Evolutionary conservation across 2,797 vertebrate species (phyloP).

Genomic region (Amniataba percoides): DNA sequence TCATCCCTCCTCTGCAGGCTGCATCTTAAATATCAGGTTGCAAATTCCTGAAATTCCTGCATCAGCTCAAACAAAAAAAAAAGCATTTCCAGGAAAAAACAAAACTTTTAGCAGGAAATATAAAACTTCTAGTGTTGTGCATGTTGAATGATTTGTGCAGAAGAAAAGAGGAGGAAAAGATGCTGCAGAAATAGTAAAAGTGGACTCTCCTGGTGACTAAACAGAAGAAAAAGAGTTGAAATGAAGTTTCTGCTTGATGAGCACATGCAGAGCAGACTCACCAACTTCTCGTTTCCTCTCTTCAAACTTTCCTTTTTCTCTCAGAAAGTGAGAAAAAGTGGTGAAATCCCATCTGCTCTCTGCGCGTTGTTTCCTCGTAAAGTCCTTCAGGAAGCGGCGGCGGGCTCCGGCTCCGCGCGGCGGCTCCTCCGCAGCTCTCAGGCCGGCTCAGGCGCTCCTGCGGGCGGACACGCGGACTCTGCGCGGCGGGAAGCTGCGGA

Average conservation of each 20-base stretch:
- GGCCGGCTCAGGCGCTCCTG: fast-evolving
- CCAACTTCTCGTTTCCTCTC: background rate
- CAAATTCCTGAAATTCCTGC: slow-evolving; percentile 93
- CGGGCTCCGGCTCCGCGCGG: background rate
- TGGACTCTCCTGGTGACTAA: too few relatives aligned
- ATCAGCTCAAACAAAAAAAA: slow-evolving; percentile 61
- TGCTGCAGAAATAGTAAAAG: too few relatives aligned
- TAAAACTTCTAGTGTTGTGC: too few relatives aligned
- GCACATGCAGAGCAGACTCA: slow-evolving; percentile 35
- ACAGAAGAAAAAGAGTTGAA: too few relatives aligned
- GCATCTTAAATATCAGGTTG: slow-evolving; percentile 87
- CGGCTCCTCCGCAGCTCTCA: background rate
- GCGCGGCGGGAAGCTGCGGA: slow-evolving; percentile 45
- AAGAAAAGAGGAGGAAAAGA: too few relatives aligned
- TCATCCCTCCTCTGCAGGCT: background rate
- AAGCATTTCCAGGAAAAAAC: too few relatives aligned
- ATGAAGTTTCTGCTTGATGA: background rate
- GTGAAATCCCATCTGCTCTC: slow-evolving; percentile 50
- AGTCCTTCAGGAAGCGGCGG: background rate
- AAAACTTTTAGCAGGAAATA: too few relatives aligned
- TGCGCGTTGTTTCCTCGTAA: background rate
- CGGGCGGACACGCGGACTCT: slow-evolving; percentile 10
- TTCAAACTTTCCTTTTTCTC: slow-evolving; percentile 31
- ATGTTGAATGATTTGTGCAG: too few relatives aligned
- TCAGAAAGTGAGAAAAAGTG: background rate